Percentiles rank a stretch among this genome's conserved stretches.
These are phyloP conservation scores for Dasyurus viverrinus DNA, from an alignment of 2,113 vertebrate species.

Conservation along the genomic window DNA sequence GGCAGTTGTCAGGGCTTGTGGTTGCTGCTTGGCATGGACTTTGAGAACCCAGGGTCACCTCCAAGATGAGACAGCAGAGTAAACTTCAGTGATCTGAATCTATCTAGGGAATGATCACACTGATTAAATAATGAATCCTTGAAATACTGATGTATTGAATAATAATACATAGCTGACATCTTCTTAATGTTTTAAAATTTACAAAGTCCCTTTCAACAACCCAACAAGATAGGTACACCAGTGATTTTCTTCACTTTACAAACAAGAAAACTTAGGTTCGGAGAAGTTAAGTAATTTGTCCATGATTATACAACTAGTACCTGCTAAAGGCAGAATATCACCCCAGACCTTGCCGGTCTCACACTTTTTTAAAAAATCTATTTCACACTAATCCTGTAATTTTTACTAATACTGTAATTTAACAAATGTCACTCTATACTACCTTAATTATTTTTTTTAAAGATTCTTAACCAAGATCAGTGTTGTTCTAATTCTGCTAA, in stretches of 20 bases:
- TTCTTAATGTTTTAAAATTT: background rate
- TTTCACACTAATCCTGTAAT: background rate
- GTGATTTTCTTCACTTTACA: background rate
- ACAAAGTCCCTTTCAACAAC: background rate
- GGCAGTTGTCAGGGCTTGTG: background rate
- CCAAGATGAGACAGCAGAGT: background rate
- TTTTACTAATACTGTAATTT: no score
- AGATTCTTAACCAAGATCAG: slow-evolving; percentile 37
- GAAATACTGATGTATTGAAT: background rate
- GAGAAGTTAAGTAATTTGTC: background rate
- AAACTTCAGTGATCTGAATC: background rate
- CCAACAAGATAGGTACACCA: background rate
- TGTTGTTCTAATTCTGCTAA: slow-evolving; percentile 45
- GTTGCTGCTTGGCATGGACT: background rate
- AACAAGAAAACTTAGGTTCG: background rate
- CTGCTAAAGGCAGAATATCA: background rate
- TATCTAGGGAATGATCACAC: background rate
- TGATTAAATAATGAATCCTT: background rate
- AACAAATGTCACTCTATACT: background rate
- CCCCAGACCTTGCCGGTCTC: background rate
- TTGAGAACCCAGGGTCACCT: background rate
- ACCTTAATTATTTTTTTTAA: slow-evolving; percentile 33
- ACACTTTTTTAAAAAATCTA: background rate
- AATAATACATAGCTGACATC: background rate
- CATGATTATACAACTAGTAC: background rate